Evolutionary conservation across 2,797 vertebrate species (phyloP).

Genomic region (Peromyscus attwateri): DNA sequence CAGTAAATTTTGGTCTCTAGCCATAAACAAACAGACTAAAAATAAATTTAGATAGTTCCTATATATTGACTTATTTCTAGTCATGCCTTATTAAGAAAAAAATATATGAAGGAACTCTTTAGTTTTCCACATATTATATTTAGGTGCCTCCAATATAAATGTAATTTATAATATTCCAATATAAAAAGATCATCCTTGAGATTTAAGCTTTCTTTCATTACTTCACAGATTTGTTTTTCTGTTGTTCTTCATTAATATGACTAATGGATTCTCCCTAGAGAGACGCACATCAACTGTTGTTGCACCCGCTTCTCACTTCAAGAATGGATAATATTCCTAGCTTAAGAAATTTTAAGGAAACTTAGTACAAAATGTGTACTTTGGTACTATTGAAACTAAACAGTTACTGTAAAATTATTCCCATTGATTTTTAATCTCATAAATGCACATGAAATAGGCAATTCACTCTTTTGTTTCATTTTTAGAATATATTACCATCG

Average conservation of each 20-base stretch:
- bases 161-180: too few species aligned
- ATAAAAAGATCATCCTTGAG: not conserved
- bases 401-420: not conserved
- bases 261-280: slow-evolving; percentile 1
- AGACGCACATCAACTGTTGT: not conserved
- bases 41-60: not conserved
- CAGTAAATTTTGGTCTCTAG: not conserved
- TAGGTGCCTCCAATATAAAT: not conserved
- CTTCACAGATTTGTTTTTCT: not conserved
- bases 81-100: not conserved
- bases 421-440: slow-evolving; percentile 9
- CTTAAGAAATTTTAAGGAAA: not conserved
- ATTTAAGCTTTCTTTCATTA: slow-evolving; percentile 11
- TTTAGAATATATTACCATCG: slow-evolving; percentile 12
- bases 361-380: not conserved
- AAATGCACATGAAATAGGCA: not conserved
- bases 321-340: not conserved
- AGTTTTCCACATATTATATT: not conserved
- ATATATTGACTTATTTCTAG: not conserved
- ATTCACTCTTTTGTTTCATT: not conserved
- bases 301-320: not conserved
- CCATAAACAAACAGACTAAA: not conserved
- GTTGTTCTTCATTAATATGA: not conserved
- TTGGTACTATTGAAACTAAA: slow-evolving; percentile 34
- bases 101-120: not conserved